phyloP scores from a whole-genome alignment of 2,113 vertebrate species.

The Heteronetta atricapilla region DNA sequence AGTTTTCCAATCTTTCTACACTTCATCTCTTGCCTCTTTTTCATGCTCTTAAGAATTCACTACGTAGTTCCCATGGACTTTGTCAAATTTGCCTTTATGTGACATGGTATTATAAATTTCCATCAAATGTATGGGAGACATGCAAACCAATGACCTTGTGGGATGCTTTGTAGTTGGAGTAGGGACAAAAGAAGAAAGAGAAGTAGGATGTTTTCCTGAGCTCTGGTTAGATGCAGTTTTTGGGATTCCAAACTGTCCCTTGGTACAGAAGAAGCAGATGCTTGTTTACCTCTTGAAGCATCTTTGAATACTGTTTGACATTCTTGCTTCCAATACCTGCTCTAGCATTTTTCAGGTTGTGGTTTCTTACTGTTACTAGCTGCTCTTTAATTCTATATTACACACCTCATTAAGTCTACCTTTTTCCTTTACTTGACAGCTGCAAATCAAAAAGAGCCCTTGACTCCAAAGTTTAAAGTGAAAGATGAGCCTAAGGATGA shows the following conservation, averaged over 20 bases:
- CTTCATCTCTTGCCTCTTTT: not conserved
- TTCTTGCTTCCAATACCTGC: not conserved
- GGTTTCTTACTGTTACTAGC: not conserved
- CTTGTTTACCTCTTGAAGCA: not conserved
- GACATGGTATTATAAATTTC: not conserved
- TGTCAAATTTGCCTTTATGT: not conserved
- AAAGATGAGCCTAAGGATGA: slow-evolving; percentile 94
- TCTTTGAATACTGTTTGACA: not conserved
- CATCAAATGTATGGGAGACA: not conserved
- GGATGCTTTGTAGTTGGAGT: not conserved
- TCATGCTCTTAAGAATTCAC: not conserved
- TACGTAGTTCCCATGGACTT: not conserved
- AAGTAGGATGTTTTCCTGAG: not conserved
- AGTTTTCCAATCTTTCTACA: not conserved
- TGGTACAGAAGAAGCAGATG: not conserved
- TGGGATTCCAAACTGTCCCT: not conserved
- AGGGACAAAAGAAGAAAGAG: not conserved
- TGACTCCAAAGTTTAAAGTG: slow-evolving; percentile 90
- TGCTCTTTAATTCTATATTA: not conserved
- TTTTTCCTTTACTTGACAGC: slow-evolving; percentile 79
- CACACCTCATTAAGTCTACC: slow-evolving; percentile 1
- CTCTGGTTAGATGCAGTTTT: not conserved
- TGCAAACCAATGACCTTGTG: not conserved
- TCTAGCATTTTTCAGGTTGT: not conserved
- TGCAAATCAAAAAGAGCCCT: slow-evolving; percentile 95